These are phyloP conservation scores for Xiphorhynchus erythropygius DNA, from an alignment of 2,797 vertebrate genomes.

Conservation along the genomic window DNA sequence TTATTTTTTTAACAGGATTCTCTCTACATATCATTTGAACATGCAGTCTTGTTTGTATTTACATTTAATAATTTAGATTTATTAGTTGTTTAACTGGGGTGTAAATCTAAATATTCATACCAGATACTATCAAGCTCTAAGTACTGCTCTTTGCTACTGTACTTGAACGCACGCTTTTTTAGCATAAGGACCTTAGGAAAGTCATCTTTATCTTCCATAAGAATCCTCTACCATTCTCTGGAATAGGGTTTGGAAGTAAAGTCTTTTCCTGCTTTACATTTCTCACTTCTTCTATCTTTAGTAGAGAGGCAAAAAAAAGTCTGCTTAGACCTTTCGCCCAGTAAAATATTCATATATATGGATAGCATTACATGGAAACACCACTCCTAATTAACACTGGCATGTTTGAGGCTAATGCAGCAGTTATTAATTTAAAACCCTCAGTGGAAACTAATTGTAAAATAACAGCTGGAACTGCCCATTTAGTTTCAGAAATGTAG, in stretches of 20 bases:
- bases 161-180: neutral
- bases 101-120: neutral
- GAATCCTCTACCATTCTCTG: neutral
- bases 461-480: constrained; percentile 61
- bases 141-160: neutral
- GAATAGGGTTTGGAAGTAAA: neutral
- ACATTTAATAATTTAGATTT: neutral
- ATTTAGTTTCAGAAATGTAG: constrained; percentile 38
- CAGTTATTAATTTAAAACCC: constrained; percentile 61
- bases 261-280: neutral
- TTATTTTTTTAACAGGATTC: neutral
- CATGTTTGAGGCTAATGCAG: constrained; percentile 40
- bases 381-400: constrained; percentile 46
- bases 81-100: neutral
- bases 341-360: constrained; percentile 27
- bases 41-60: neutral
- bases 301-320: neutral
- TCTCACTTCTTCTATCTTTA: neutral
- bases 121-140: neutral
- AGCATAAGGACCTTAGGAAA: neutral
- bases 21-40: neutral
- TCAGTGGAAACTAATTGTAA: constrained; percentile 61
- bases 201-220: neutral
- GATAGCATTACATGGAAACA: constrained; percentile 52
- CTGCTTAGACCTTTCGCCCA: neutral